These are phyloP conservation scores for Diorhabda carinulata DNA, from an alignment of 1,140 invertebrate species.

Conservation along the genomic window DNA sequence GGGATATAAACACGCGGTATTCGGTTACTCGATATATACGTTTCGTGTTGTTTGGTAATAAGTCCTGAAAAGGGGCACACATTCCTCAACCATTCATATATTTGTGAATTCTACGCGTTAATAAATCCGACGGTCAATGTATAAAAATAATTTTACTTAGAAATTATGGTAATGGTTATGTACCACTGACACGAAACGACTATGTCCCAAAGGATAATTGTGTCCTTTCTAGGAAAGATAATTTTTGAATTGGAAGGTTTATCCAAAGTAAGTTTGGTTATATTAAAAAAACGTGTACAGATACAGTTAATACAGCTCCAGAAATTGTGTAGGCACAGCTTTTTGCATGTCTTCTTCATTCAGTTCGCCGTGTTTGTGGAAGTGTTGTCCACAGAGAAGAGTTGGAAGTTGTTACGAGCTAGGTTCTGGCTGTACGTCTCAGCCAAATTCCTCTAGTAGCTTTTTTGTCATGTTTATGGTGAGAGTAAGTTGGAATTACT, in stretches of 20 bases:
- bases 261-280: too few relatives aligned
- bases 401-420: too few relatives aligned
- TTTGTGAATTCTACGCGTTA: conserved; percentile 9
- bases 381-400: too few relatives aligned
- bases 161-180: conserved; percentile 13
- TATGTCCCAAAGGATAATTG: background rate
- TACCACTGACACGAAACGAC: conserved; percentile 3
- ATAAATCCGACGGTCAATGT: conserved; percentile 4
- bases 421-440: too few relatives aligned
- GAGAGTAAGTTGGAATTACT: too few relatives aligned
- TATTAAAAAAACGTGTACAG: too few relatives aligned
- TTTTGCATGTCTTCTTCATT: too few relatives aligned
- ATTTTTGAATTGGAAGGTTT: background rate
- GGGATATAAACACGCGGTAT: background rate
- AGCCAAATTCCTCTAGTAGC: too few relatives aligned
- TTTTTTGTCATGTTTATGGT: too few relatives aligned
- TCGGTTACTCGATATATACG: background rate
- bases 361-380: too few relatives aligned
- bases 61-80: conserved; percentile 6
- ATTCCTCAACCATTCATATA: conserved; percentile 5
- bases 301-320: too few relatives aligned
- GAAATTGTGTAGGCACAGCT: too few relatives aligned
- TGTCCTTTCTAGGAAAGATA: background rate
- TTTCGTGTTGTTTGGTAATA: conserved; percentile 10
- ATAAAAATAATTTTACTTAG: conserved; percentile 11